Base-by-base conservation (phyloP, 2,888 invertebrate species). In the Apodemia hepburni region DNA sequence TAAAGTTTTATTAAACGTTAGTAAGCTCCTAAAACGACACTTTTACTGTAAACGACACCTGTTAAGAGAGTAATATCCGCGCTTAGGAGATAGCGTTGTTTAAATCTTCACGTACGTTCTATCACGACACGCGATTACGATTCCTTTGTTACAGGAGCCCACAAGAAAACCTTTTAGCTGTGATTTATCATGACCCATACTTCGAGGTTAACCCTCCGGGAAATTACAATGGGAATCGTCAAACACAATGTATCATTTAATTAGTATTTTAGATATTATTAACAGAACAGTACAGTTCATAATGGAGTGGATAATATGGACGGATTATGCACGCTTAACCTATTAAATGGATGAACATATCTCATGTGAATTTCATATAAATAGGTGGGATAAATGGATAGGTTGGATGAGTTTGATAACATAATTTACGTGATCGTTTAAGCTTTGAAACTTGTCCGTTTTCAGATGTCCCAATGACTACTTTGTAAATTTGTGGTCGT, bases 171-270 rank as follows among this genome's bases (percentile, higher is more conserved):
- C 78, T 77, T 79, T 78, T 79, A 77, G 73, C 73, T 60, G 76
- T 80, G 81, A 85, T 84, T 84, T 84, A 85, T 82, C 72, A 73
- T 71, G 71, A 70, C 70, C 70, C 68, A 67, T 69, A 61, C 62
- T 60, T 59, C 9, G 22, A 57, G 61, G 64, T 61, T 66, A 64
- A 67, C 64, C 68, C 64, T 59, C 49, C 42, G 27, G 59, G 59
- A 64, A 60, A 47, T 51, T 18, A 33, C 27, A 42, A 1, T 27
- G 42, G 17, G 18, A 45, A 1, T 60, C 29, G 51, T 60, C 49
- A 49, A 51, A 33, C 33, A 47, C 33, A 17, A 17, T 29, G 29
- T 11, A 42, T 42, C 1, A 18, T 22, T 51, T 27, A 22, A 51
- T 51, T 11, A 22, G 4, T 51, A 27, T 22, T 51, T 22, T 27